phyloP scores from a whole-genome alignment of 2,888 invertebrate genomes.

The Apoda limacodes region DNA sequence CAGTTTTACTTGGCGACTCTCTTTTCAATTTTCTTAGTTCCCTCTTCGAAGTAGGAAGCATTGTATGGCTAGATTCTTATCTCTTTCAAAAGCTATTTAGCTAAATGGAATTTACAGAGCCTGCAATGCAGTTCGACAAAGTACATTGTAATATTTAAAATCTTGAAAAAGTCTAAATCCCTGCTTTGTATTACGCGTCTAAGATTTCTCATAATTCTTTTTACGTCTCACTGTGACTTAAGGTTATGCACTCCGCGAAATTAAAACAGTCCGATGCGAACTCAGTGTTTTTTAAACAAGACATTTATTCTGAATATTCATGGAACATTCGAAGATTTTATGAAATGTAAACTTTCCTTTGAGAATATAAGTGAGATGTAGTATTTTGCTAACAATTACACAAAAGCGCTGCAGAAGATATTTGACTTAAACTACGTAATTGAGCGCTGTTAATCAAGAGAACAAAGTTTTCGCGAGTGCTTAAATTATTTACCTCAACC shows the following conservation, averaged over 20 bases:
- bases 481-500: constrained; percentile 63
- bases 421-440: constrained; percentile 57
- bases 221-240: constrained; percentile 30
- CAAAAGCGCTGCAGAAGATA: constrained; percentile 47
- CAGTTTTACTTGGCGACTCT: constrained; percentile 61
- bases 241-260: constrained; percentile 49
- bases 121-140: constrained; percentile 68
- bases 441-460: constrained; percentile 62
- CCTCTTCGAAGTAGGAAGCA: constrained; percentile 55
- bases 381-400: constrained; percentile 46
- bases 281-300: neutral
- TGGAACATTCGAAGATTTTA: no score
- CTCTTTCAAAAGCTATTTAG: constrained; percentile 68
- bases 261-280: constrained; percentile 27
- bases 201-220: constrained; percentile 43
- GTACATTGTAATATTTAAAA: constrained; percentile 69
- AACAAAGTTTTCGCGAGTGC: constrained; percentile 60
- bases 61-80: constrained; percentile 69
- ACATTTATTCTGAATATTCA: no score
- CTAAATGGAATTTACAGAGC: constrained; percentile 70
- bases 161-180: constrained; percentile 59
- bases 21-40: constrained; percentile 70
- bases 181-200: constrained; percentile 54
- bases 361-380: no score
- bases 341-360: no score